Evolutionary conservation across 2,113 vertebrate genomes (phyloP).

Genomic region (Stictonetta naevosa): DNA sequence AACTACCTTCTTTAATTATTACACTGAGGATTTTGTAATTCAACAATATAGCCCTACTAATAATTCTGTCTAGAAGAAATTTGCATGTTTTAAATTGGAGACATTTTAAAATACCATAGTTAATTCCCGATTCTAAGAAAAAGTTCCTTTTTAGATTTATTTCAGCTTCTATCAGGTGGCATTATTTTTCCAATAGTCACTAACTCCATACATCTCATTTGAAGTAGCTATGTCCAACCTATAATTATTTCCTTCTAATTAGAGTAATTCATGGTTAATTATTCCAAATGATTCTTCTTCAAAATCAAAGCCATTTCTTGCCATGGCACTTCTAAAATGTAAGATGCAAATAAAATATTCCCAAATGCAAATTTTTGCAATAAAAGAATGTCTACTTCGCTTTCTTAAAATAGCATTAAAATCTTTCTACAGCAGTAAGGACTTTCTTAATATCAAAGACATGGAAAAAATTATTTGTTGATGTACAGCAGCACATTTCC

Average conservation of each 20-base stretch:
- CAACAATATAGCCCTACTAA: conserved; percentile 64
- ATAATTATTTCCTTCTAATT: conserved; percentile 88
- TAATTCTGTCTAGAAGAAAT: conserved; percentile 73
- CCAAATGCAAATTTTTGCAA: conserved; percentile 68
- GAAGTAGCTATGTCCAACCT: conserved; percentile 78
- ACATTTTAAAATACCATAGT: conserved; percentile 70
- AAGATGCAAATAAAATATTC: conserved; percentile 75
- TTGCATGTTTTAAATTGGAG: conserved; percentile 71
- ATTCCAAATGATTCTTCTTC: conserved; percentile 80
- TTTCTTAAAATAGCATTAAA: conserved; percentile 65
- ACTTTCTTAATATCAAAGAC: not conserved
- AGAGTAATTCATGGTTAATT: conserved; percentile 88
- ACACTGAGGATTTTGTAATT: conserved; percentile 66
- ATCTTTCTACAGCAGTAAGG: conserved; percentile 29
- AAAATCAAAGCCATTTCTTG: conserved; percentile 81
- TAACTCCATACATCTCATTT: conserved; percentile 68
- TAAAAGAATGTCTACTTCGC: conserved; percentile 34
- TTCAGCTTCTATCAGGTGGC: conserved; percentile 72
- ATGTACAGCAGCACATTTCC: not conserved
- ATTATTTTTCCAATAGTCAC: conserved; percentile 76
- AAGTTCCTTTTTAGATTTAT: conserved; percentile 72
- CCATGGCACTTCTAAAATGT: conserved; percentile 66
- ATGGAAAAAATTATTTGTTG: not conserved
- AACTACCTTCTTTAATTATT: conserved; percentile 68
- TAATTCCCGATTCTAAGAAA: conserved; percentile 64